These are phyloP conservation scores for Glaucopsyche alexis DNA, from an alignment of 2,888 invertebrate species.

Conservation along the genomic window DNA sequence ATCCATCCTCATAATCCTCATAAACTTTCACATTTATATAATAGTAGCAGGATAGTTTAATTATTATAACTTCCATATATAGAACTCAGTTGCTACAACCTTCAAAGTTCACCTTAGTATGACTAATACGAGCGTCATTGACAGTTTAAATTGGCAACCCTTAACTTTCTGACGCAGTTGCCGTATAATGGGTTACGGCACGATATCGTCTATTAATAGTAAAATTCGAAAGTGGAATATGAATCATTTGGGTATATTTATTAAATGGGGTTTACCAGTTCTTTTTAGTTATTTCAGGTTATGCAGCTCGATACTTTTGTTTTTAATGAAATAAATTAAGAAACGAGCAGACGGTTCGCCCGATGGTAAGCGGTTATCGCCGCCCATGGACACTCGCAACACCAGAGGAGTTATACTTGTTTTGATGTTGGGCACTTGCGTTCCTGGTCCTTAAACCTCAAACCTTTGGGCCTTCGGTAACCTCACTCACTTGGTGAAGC, in stretches of 20 bases:
- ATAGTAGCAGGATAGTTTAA: background rate
- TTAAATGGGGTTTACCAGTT: constrained; percentile 31
- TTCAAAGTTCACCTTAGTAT: constrained; percentile 1
- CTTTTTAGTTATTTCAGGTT: background rate
- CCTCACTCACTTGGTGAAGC: too few relatives aligned
- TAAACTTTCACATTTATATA: too few relatives aligned
- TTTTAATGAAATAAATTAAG: too few relatives aligned
- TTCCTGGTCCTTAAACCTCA: too few relatives aligned
- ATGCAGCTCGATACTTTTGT: background rate
- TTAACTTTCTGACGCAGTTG: constrained; percentile 3
- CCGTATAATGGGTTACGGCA: background rate
- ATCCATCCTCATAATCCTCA: too few relatives aligned
- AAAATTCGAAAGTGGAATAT: background rate
- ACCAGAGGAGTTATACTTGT: too few relatives aligned
- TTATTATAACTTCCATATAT: background rate
- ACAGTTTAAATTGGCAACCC: constrained; percentile 4
- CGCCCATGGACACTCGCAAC: too few relatives aligned
- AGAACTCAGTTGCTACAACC: background rate
- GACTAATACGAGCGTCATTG: constrained; percentile 3
- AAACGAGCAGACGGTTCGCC: too few relatives aligned
- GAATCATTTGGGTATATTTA: constrained; percentile 32
- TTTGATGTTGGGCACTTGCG: too few relatives aligned
- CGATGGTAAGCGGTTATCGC: too few relatives aligned
- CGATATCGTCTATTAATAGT: constrained; percentile 10
- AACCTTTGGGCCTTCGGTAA: too few relatives aligned